phyloP scores from a whole-genome alignment of 2,888 invertebrate species.

The Leptinotarsa tumamoca region DNA sequence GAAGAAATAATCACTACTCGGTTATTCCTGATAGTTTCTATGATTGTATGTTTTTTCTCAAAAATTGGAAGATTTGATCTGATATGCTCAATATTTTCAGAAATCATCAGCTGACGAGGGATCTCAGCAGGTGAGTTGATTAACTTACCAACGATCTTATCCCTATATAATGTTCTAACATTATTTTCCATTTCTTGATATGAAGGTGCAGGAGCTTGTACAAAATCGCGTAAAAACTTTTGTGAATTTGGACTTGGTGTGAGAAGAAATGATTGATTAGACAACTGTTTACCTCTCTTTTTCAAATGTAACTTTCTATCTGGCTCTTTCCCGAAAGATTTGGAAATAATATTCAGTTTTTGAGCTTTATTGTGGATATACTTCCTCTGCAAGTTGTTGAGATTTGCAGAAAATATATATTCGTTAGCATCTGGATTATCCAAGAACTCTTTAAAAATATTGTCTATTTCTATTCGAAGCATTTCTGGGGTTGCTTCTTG shows the following conservation, averaged over 20 bases:
- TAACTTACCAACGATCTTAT: slow-evolving; percentile 29
- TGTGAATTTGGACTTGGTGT: slow-evolving; percentile 38
- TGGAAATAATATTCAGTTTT: slow-evolving; percentile 79
- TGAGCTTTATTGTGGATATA: slow-evolving; percentile 81
- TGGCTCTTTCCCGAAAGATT: slow-evolving; percentile 81
- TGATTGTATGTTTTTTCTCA: slow-evolving; percentile 74
- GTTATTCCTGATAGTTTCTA: slow-evolving; percentile 75
- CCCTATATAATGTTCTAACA: slow-evolving; percentile 26
- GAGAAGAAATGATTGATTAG: slow-evolving; percentile 50
- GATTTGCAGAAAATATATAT: slow-evolving; percentile 73
- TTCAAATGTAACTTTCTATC: slow-evolving; percentile 54
- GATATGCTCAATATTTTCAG: slow-evolving; percentile 64
- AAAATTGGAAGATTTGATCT: slow-evolving; percentile 79
- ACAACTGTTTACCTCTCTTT: slow-evolving; percentile 49
- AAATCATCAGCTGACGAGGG: slow-evolving; percentile 19
- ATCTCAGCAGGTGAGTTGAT: slow-evolving; percentile 21
- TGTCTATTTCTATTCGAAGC: slow-evolving; percentile 58
- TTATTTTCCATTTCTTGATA: slow-evolving; percentile 19
- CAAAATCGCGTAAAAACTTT: slow-evolving; percentile 30
- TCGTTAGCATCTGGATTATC: slow-evolving; percentile 53
- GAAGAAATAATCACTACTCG: slow-evolving; percentile 82
- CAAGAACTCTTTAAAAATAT: slow-evolving; percentile 57
- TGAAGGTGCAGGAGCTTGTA: slow-evolving; percentile 4
- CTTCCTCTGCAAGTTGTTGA: slow-evolving; percentile 82
- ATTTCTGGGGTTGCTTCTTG: slow-evolving; percentile 56